These are phyloP conservation scores for Halictus quadricinctus DNA, from an alignment of 2,888 invertebrate species.

Conservation along the genomic window DNA sequence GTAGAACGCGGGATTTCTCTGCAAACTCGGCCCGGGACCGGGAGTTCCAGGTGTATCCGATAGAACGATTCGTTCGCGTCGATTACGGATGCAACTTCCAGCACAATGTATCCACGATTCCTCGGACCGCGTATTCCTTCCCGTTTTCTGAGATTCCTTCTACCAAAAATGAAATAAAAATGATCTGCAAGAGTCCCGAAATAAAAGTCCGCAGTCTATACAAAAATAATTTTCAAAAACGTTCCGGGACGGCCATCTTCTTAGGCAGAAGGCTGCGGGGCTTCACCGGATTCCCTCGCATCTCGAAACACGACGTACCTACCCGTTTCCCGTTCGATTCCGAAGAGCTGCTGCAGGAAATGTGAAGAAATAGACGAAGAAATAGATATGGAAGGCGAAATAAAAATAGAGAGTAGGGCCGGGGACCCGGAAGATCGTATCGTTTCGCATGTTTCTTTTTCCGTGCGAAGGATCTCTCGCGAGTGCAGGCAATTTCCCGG, in stretches of 20 bases:
- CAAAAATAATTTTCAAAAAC: neutral
- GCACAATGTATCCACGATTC: neutral
- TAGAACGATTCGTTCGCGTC: neutral
- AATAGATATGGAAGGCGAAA: neutral
- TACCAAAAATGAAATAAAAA: too few species aligned
- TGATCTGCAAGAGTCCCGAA: too few species aligned
- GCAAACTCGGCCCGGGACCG: neutral
- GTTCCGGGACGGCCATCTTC: too few species aligned
- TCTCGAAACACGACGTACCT: neutral
- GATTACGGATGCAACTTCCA: neutral
- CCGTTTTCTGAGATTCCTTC: too few species aligned
- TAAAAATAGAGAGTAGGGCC: neutral
- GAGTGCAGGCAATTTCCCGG: constrained; percentile 20
- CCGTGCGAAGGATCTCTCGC: neutral
- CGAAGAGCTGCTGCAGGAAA: neutral
- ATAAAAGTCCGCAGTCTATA: neutral
- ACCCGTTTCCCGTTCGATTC: neutral
- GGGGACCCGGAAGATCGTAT: neutral
- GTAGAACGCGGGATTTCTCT: neutral
- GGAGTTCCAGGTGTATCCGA: neutral
- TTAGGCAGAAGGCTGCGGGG: neutral
- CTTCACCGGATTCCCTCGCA: neutral
- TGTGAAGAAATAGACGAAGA: neutral
- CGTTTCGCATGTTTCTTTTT: constrained; percentile 4
- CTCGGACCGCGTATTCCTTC: neutral